Conservation (phyloP, 2,797 vertebrate species). For the Oryzias dopingdopingensis region DNA sequence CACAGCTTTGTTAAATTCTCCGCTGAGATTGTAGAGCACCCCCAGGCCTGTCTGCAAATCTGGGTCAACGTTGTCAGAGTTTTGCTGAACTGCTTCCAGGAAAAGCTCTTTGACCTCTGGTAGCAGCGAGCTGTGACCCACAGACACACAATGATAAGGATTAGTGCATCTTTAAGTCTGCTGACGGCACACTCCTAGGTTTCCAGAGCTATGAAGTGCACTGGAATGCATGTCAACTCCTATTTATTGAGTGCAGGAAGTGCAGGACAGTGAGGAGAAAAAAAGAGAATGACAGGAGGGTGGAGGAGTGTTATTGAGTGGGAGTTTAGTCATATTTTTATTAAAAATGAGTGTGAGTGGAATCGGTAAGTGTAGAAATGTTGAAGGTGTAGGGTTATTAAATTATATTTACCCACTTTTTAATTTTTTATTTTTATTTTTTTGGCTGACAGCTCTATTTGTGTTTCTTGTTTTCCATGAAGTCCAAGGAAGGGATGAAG, state of each 20-base stretch:
- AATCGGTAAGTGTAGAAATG: not conserved
- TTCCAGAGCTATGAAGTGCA: conserved; percentile 26
- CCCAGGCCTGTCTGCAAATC: conserved; percentile 97
- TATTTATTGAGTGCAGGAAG: conserved; percentile 7
- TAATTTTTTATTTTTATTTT: not conserved
- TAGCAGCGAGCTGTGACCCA: conserved; percentile 79
- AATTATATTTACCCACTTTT: not conserved
- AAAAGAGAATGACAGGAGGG: not conserved
- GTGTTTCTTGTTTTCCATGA: conserved; percentile 4
- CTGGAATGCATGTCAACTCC: conserved; percentile 21
- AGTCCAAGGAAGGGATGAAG: not conserved
- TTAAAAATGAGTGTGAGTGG: no score
- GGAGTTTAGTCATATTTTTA: not conserved
- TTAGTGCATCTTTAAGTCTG: conserved; percentile 43
- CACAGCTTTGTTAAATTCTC: conserved; percentile 96
- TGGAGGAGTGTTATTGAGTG: not conserved
- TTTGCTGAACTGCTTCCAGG: conserved; percentile 91
- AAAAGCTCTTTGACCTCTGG: conserved; percentile 93
- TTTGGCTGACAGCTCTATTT: not conserved
- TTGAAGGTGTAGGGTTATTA: not conserved
- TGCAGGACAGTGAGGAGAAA: not conserved
- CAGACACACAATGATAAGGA: conserved; percentile 25
- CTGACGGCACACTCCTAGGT: conserved; percentile 33
- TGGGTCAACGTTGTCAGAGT: conserved; percentile 88
- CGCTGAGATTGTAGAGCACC: conserved; percentile 94